phyloP scores from a whole-genome alignment of 1,140 invertebrate species.

The Brachionus paranguensis region DNA sequence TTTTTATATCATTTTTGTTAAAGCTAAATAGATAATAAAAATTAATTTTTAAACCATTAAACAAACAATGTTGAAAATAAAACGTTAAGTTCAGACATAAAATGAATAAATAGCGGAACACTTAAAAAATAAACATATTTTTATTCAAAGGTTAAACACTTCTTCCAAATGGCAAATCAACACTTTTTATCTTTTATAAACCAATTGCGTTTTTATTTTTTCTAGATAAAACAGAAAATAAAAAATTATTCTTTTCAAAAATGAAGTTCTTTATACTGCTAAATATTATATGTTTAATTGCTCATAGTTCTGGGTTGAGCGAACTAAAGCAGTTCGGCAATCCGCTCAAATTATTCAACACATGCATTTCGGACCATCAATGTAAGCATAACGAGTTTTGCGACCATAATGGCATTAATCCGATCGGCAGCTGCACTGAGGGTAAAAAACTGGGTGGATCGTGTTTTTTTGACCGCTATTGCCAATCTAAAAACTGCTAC shows the following conservation, averaged over 20 bases:
- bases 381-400: conserved; percentile 16
- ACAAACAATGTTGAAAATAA: background rate
- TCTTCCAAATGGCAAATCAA: background rate
- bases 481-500: conserved; percentile 28
- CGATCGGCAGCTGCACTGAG: background rate
- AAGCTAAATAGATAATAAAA: too few species aligned
- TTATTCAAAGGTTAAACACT: background rate
- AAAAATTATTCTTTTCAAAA: background rate
- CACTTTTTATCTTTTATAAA: background rate
- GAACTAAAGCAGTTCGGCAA: background rate
- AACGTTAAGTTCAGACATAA: background rate
- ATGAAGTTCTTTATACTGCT: background rate
- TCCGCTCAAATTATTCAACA: conserved; percentile 4
- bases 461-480: conserved; percentile 27
- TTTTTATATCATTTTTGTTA: too few species aligned
- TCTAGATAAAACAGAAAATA: background rate
- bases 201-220: background rate
- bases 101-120: background rate
- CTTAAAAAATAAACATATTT: background rate
- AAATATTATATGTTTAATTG: background rate
- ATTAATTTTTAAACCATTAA: background rate
- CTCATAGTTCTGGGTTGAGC: background rate
- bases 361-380: conserved; percentile 30
- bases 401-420: conserved; percentile 37
- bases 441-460: background rate